Evolutionary conservation across 2,113 vertebrate species (phyloP), one percentile per base, ranked within the genome.

Genomic region (Elaphurus davidianus): DNA sequence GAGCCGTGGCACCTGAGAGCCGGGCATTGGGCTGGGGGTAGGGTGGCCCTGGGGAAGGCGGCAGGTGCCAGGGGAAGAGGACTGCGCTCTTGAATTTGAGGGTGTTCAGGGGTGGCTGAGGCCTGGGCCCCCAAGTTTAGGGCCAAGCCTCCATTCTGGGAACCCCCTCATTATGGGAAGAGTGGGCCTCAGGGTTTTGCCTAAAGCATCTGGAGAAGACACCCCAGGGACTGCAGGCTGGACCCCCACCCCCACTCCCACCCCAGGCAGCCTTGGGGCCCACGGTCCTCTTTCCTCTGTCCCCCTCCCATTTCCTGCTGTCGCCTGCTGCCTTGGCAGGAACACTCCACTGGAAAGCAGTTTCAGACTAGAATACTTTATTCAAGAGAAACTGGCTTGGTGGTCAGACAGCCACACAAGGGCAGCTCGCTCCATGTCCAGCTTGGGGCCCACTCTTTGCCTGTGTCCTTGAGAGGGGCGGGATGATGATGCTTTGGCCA

Each of bases 371-470:
- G 96, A 96, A 97, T 98, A 95, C 96, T 98, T 98, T 98, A 98
- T 98, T 98, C 97, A 97, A 98, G 97, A 98, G 98, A 98, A 97
- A 94, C 93, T 96, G 98, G 88, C 95, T 98, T 87, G 96, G 96
- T 84, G 83, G 95, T 95, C 93, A 81, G 84, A 76, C 11, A 50
- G 85, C 96, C 76, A 7, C 1, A 4, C 27, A 25, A 78, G 94
- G 85, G 89, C 89, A 45, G 85, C 54, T 47, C 25, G 47, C 79
- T 81, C 43, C 82, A 12, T 3, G 62, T 40, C 55, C 81, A 88
- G 88, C 60, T 50, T 5, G 6, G 64, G 47, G 45, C 71, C 90
- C 90, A 15, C 92, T 59, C 92, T 45, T n/a, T 25, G 90, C 64
- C 91, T 47, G n/a, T 43, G 92, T 92, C 84, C 90, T 60, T 54